Percentiles rank a stretch among this genome's conserved stretches.
Evolutionary conservation across 2,797 vertebrate species (phyloP).

Genomic region (Acrossocheilus wenchowensis): DNA sequence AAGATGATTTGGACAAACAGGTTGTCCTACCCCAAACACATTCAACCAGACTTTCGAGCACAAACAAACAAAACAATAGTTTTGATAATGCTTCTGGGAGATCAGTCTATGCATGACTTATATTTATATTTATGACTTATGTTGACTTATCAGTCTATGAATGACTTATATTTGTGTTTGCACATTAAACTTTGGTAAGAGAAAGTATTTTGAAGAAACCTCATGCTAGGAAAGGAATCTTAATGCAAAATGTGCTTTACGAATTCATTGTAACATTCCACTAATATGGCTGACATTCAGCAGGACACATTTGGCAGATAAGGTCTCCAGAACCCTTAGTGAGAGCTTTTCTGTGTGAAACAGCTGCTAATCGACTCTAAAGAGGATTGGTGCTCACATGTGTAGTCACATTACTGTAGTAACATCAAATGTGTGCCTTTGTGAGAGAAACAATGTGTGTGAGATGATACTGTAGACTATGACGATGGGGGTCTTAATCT

Average conservation of each 20-base stretch:
- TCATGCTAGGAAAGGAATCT: background rate
- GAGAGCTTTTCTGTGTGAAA: slow-evolving; percentile 47
- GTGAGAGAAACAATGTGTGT: slow-evolving; percentile 45
- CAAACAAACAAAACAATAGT: background rate
- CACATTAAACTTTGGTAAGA: background rate
- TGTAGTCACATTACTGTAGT: slow-evolving; percentile 59
- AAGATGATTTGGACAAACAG: background rate
- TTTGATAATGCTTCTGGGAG: background rate
- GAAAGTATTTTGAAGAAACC: background rate
- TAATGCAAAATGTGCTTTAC: slow-evolving; percentile 11
- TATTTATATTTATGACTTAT: too few species aligned
- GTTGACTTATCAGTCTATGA: too few species aligned
- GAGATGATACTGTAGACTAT: slow-evolving; percentile 6
- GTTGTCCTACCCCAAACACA: background rate
- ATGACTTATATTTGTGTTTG: background rate
- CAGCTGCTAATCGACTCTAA: slow-evolving; percentile 53
- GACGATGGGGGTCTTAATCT: slow-evolving; percentile 64
- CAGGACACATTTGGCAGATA: slow-evolving; percentile 21
- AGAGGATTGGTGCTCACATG: slow-evolving; percentile 59
- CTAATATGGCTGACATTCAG: slow-evolving; percentile 1
- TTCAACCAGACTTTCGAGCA: background rate
- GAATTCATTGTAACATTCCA: background rate
- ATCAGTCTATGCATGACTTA: background rate
- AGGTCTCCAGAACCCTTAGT: slow-evolving; percentile 3
- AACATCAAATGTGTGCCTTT: slow-evolving; percentile 8